Base-by-base conservation (phyloP, 37 sponge, comb jelly and placozoan species). In the Beroe ovata region DNA sequence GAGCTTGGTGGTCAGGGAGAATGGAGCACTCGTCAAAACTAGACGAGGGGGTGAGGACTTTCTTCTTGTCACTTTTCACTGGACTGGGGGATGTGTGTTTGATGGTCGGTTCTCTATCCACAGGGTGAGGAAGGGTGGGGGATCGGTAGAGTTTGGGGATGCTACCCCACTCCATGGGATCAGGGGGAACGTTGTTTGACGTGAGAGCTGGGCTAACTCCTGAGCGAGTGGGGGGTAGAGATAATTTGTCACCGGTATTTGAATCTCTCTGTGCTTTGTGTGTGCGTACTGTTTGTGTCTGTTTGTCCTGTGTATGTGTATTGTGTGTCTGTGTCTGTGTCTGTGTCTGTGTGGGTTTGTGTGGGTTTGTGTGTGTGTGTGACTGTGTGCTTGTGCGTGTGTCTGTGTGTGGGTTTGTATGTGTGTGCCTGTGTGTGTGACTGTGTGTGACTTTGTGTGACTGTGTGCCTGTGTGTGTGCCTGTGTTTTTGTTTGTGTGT, bases 181-280 rank as follows among this genome's bases (percentile, higher is more conserved):
- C 30, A 14, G 14, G 36, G 14, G 69, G 69, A 18, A 66, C 30
- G 69, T 66, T 66, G 69, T 66, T 66, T 18, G 69, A 30, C 8
- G 69, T 66, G 4, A 66, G 69, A 66, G 69, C 32, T 33, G 69
- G 69, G 4, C 35, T 66, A 14, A 66, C 69, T 32, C 69, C 69
- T 66, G 69, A n/a, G n/a, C n/a, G n/a, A n/a, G n/a, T n/a, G n/a
- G n/a, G n/a, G n/a, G n/a, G n/a, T n/a, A n/a, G n/a, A n/a, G n/a
- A n/a, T n/a, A n/a, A n/a, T n/a, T n/a, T n/a, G n/a, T n/a, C n/a
- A n/a, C n/a, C n/a, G n/a, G n/a, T n/a, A n/a, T n/a, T n/a, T n/a
- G n/a, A n/a, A n/a, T n/a, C n/a, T n/a, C n/a, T n/a, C n/a, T n/a
- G n/a, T n/a, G n/a, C n/a, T n/a, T n/a, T n/a, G n/a, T n/a, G n/a